A percentile compares a stretch with the other conserved stretches of the same genome.
Evolutionary conservation across 2,888 invertebrate genomes (phyloP).

Genomic region (Drosophila incognita): DNA sequence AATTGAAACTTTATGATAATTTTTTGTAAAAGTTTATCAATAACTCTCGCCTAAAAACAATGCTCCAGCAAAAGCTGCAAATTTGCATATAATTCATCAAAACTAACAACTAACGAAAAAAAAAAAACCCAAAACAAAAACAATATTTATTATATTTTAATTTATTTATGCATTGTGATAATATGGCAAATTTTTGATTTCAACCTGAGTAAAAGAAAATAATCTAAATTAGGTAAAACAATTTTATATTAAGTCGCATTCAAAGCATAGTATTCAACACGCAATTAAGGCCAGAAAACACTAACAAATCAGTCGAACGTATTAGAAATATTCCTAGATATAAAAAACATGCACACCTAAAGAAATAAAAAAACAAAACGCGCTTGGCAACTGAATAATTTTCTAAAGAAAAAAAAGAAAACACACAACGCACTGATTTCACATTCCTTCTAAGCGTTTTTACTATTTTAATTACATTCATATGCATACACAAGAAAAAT

Average conservation of each 20-base stretch:
- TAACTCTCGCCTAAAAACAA: conserved; percentile 49
- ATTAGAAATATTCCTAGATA: conserved; percentile 3
- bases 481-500: conserved; percentile 11
- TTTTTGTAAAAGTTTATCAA: conserved; percentile 10
- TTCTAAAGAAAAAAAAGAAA: conserved; percentile 27
- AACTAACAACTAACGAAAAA: conserved; percentile 3
- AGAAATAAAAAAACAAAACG: conserved; percentile 15
- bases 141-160: conserved; percentile 47
- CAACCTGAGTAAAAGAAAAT: conserved; percentile 29
- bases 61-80: conserved; percentile 46
- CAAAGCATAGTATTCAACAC: conserved; percentile 8
- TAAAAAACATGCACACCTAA: conserved; percentile 16
- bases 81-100: conserved; percentile 39
- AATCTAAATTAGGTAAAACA: conserved; percentile 18
- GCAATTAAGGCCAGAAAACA: conserved; percentile 3
- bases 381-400: conserved; percentile 16
- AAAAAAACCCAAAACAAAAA: conserved; percentile 2
- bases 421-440: conserved; percentile 36
- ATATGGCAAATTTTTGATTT: conserved; percentile 39
- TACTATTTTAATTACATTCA: conserved; percentile 42
- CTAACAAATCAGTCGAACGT: conserved; percentile 1
- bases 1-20: conserved; percentile 16
- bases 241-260: conserved; percentile 29
- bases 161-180: conserved; percentile 54
- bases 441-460: conserved; percentile 60